Evolutionary conservation across 2,113 vertebrate species (phyloP), one percentile per base, ranked within the genome.

Genomic region (Sceloporus undulatus): DNA sequence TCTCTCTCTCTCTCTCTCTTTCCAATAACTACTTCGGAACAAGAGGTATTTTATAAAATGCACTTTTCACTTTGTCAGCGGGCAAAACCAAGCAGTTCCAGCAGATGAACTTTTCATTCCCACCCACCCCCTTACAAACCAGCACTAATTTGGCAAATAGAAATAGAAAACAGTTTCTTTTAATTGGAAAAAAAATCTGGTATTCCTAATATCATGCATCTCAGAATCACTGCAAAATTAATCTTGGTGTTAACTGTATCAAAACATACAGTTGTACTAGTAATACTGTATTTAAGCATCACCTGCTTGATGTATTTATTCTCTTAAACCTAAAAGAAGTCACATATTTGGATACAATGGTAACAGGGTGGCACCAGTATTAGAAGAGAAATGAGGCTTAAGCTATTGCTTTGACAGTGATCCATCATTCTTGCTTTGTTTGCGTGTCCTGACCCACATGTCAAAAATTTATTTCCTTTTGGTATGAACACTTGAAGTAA

Each of bases 301-400:
- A 89, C 86, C 88, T n/a, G 89, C 73, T 66, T 85, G 65, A 90
- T 42, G 25, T n/a, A 75, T 65, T 27, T 0, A 68, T 91, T 88
- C 84, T 85, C 73, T 87, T 48, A 42, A 89, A 70, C 16, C 90
- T 21, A 79, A 92, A n/a, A 52, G 62, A 54, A 66, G 0, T 9
- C 90, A 91, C 82, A 93, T 85, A 88, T 89, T 0, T 56, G 80
- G 75, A 87, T 84, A 66, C 87, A 89, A 87, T 83, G 90, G 84
- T 62, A 0, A 56, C 27, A 0, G 79, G 90, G 89, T 90, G 94
- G 91, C 90, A 85, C 78, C 74, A 92, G 85, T 81, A 34, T 0
- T 86, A 88, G 91, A 92, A 79, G 81, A 89, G 77, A 87, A 95
- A 16, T 91, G 91, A 92, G 90, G 91, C 54, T 66, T 65, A 92